Percentiles rank a stretch among this genome's conserved stretches.
phyloP scores from a whole-genome alignment of 2,113 vertebrate species.

The Triplophysa tibetana region DNA sequence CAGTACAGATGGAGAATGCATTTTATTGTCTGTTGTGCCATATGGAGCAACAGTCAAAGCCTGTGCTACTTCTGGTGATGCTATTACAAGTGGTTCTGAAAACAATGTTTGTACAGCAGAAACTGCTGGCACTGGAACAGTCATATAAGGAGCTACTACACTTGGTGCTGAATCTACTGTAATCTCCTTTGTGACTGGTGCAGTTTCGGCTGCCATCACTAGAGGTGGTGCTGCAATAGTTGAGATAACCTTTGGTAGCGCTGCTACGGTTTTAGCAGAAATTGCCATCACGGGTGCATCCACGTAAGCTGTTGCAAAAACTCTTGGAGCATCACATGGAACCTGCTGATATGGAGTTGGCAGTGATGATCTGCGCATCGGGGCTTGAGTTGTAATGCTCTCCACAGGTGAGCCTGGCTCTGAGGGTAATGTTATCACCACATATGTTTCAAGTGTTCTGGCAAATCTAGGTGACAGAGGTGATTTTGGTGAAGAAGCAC shows the following conservation, averaged over 20 bases:
- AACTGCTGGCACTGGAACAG: slow-evolving; percentile 42
- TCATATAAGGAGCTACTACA: slow-evolving; percentile 21
- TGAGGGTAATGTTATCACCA: slow-evolving; percentile 95
- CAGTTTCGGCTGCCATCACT: background rate
- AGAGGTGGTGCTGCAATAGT: slow-evolving; percentile 35
- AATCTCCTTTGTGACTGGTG: background rate
- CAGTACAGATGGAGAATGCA: background rate
- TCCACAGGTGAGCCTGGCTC: slow-evolving; percentile 93
- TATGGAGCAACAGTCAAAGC: slow-evolving; percentile 8
- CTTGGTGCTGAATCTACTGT: slow-evolving; percentile 20
- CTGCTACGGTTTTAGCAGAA: slow-evolving; percentile 40
- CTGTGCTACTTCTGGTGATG: slow-evolving; percentile 29
- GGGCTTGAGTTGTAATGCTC: slow-evolving; percentile 77
- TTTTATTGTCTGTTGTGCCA: background rate
- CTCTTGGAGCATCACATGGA: slow-evolving; percentile 24
- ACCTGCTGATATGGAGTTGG: slow-evolving; percentile 67
- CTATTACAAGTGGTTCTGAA: slow-evolving; percentile 15
- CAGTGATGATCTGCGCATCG: slow-evolving; percentile 50
- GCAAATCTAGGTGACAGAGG: slow-evolving; percentile 87
- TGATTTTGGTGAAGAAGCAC: slow-evolving; percentile 85
- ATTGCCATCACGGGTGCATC: slow-evolving; percentile 35
- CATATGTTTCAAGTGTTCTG: slow-evolving; percentile 91
- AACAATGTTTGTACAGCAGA: slow-evolving; percentile 6
- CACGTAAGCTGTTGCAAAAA: slow-evolving; percentile 19
- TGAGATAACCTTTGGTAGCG: slow-evolving; percentile 53